Conservation (phyloP, 2,888 invertebrate species). For the Zaprionus bogoriensis region DNA sequence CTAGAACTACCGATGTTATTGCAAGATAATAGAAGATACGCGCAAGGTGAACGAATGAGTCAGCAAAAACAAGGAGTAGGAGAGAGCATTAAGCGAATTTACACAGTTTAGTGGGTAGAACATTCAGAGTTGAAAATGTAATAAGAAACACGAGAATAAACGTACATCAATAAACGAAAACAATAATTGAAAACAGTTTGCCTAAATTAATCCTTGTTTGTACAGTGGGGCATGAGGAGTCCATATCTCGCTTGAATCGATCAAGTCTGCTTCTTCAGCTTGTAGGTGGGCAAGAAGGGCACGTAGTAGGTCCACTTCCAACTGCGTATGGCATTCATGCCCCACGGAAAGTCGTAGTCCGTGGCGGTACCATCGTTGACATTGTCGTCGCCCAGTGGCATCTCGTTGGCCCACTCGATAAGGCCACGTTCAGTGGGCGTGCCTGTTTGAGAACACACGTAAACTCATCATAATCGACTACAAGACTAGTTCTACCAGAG, state of each 20-base stretch:
- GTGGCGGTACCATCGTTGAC: slow-evolving; percentile 84
- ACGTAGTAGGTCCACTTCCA: slow-evolving; percentile 88
- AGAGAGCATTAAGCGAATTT: slow-evolving; percentile 62
- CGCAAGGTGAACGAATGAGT: slow-evolving; percentile 33
- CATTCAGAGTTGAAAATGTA: slow-evolving; percentile 46
- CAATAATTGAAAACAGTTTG: too few relatives aligned
- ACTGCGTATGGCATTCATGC: slow-evolving; percentile 86
- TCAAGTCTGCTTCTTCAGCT: slow-evolving; percentile 73
- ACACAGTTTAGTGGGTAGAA: slow-evolving; percentile 48
- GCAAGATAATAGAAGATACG: slow-evolving; percentile 66
- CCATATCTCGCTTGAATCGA: too few relatives aligned
- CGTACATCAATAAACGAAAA: slow-evolving; percentile 23
- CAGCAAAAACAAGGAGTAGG: neutral
- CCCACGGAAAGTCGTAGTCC: slow-evolving; percentile 88
- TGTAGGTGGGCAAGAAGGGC: slow-evolving; percentile 89
- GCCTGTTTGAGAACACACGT: slow-evolving; percentile 83
- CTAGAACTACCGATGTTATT: slow-evolving; percentile 73
- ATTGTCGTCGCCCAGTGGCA: slow-evolving; percentile 84
- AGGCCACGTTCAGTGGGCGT: slow-evolving; percentile 89
- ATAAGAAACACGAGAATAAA: slow-evolving; percentile 42
- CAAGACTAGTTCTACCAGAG: too few relatives aligned
- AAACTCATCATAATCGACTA: neutral
- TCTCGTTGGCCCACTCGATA: slow-evolving; percentile 89
- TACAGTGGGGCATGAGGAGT: too few relatives aligned
- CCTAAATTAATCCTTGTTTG: too few relatives aligned